phyloP scores from a whole-genome alignment of 1,140 invertebrate genomes.

The Ips typographus region DNA sequence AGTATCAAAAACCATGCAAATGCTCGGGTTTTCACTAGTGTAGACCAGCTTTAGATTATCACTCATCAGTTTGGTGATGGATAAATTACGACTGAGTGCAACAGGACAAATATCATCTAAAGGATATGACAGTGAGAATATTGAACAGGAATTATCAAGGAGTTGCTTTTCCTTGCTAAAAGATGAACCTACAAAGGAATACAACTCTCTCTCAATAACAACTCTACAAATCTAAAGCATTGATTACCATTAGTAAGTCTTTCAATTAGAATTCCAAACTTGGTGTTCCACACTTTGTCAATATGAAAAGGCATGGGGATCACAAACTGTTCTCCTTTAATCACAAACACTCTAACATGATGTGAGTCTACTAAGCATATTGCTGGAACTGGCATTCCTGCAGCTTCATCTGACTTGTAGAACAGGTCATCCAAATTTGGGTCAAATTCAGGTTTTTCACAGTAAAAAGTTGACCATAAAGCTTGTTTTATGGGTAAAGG shows the following conservation, averaged over 20 bases:
- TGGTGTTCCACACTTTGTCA: constrained; percentile 71
- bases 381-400: constrained; percentile 52
- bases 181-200: no score
- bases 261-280: constrained; percentile 77
- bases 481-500: constrained; percentile 80
- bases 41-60: constrained; percentile 57
- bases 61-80: constrained; percentile 57
- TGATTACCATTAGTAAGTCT: constrained; percentile 54
- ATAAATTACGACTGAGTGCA: constrained; percentile 66
- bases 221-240: no score
- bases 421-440: constrained; percentile 45
- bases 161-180: constrained; percentile 4
- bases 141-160: constrained; percentile 58
- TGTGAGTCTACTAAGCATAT: constrained; percentile 77
- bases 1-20: constrained; percentile 72
- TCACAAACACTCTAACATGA: constrained; percentile 76
- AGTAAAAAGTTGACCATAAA: constrained; percentile 74
- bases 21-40: constrained; percentile 57
- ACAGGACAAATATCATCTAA: constrained; percentile 87
- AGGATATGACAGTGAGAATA: constrained; percentile 85
- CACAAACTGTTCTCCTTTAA: constrained; percentile 79
- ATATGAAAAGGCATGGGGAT: constrained; percentile 85
- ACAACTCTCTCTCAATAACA: no score
- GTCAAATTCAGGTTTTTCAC: constrained; percentile 58
- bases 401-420: constrained; percentile 40